Conservation (phyloP, 2,888 invertebrate genomes). For the Fragum fragum region DNA sequence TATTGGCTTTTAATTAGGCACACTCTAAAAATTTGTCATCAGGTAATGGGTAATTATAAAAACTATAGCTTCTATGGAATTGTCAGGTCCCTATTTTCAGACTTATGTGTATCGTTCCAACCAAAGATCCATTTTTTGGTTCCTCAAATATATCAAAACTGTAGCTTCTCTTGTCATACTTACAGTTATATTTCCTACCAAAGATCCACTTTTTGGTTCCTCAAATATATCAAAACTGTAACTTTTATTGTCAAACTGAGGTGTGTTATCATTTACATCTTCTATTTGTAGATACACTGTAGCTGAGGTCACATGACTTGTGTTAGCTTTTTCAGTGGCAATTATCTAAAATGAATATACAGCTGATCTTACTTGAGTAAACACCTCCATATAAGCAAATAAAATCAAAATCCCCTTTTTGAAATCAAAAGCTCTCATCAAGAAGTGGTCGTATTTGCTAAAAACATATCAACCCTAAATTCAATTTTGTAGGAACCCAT, state of each 20-base stretch:
- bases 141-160: conserved; percentile 35
- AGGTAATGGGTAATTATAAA: no score
- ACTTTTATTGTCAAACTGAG: conserved; percentile 42
- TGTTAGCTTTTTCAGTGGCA: conserved; percentile 35
- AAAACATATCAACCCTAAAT: no score
- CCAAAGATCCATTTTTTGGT: conserved; percentile 24
- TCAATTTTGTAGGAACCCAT: no score
- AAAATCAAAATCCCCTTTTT: no score
- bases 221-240: conserved; percentile 41
- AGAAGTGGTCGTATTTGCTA: no score
- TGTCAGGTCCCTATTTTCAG: no score
- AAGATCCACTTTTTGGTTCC: conserved; percentile 25
- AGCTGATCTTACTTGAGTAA: no score
- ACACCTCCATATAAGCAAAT: no score
- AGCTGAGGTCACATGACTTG: conserved; percentile 39
- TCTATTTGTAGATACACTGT: conserved; percentile 34
- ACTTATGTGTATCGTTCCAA: conserved; percentile 49
- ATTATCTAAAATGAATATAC: conserved; percentile 41
- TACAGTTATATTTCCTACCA: conserved; percentile 49
- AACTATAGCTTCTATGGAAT: no score
- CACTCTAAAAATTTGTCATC: no score
- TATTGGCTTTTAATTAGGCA: no score
- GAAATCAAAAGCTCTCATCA: no score
- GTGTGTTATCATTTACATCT: conserved; percentile 62
- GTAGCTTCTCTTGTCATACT: conserved; percentile 31